Percentiles rank a stretch among this genome's conserved stretches.
phyloP scores from a whole-genome alignment of 2,113 vertebrate genomes.

The Alectura lathami region DNA sequence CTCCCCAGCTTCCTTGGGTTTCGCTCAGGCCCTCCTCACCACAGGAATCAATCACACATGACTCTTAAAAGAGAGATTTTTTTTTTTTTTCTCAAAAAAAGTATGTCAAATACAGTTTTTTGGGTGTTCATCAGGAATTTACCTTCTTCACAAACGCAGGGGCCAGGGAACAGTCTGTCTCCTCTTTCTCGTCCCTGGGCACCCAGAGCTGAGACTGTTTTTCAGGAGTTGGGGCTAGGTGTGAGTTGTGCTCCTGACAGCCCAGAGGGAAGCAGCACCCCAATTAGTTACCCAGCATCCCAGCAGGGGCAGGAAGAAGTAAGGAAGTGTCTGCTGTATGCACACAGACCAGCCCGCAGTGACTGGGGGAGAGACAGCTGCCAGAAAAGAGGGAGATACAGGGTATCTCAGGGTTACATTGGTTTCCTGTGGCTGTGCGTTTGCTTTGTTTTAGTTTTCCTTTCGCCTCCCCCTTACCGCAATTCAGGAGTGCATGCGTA shows the following conservation, averaged over 20 bases:
- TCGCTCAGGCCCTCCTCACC: background rate
- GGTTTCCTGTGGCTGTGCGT: slow-evolving; percentile 19
- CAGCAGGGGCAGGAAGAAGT: slow-evolving; percentile 3
- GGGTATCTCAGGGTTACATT: slow-evolving; percentile 4
- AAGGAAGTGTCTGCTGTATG: background rate
- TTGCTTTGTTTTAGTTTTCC: background rate
- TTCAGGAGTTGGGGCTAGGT: background rate
- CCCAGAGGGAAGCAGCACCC: background rate
- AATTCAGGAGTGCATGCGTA: background rate
- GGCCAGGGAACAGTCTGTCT: background rate
- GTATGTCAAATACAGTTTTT: background rate
- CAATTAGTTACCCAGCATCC: background rate
- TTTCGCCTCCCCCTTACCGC: background rate
- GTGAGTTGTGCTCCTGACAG: background rate
- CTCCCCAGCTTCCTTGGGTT: background rate
- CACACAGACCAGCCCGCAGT: background rate
- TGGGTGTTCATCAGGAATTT: background rate
- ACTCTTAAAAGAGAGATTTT: background rate
- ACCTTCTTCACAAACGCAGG: background rate
- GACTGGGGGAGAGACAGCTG: background rate
- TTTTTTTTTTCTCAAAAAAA: background rate
- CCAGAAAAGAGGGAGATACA: background rate
- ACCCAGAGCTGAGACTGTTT: background rate
- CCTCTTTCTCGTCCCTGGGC: background rate
- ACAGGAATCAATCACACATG: accelerated